Conservation (phyloP, 2,113 vertebrate species). For the Pelecanus crispus region DNA sequence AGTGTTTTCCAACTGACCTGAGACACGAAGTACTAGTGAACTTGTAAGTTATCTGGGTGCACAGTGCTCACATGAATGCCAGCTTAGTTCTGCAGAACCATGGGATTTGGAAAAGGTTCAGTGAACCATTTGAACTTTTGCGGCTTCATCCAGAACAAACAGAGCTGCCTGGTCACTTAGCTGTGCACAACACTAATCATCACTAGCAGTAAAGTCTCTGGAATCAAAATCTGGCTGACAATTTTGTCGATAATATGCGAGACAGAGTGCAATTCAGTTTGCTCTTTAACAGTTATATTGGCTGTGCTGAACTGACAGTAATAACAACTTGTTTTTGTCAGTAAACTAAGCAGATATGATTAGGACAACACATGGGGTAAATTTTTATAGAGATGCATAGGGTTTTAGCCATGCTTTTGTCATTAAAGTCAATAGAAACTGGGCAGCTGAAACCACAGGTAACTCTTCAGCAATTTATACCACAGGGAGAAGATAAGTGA, state of each 20-base stretch:
- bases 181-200: neutral
- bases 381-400: constrained; percentile 38
- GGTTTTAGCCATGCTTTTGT: constrained; percentile 23
- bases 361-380: neutral
- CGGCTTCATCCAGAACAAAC: neutral
- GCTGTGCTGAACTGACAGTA: constrained; percentile 40
- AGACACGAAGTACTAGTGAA: neutral
- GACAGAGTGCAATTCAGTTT: constrained; percentile 9
- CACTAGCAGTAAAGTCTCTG: neutral
- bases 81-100: neutral
- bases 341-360: constrained; percentile 44
- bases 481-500: constrained; percentile 16
- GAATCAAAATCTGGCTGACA: constrained; percentile 32
- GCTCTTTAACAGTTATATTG: constrained; percentile 27
- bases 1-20: neutral
- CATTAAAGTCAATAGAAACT: constrained; percentile 48
- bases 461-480: constrained; percentile 19
- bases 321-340: constrained; percentile 43
- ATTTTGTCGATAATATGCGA: neutral
- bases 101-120: neutral
- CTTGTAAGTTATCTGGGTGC: neutral
- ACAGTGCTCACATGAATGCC: neutral
- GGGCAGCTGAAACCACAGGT: constrained; percentile 19
- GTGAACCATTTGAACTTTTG: neutral
- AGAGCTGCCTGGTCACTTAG: neutral